These are phyloP conservation scores for Phasianus colchicus DNA, from an alignment of 2,113 vertebrate genomes.

Conservation along the genomic window DNA sequence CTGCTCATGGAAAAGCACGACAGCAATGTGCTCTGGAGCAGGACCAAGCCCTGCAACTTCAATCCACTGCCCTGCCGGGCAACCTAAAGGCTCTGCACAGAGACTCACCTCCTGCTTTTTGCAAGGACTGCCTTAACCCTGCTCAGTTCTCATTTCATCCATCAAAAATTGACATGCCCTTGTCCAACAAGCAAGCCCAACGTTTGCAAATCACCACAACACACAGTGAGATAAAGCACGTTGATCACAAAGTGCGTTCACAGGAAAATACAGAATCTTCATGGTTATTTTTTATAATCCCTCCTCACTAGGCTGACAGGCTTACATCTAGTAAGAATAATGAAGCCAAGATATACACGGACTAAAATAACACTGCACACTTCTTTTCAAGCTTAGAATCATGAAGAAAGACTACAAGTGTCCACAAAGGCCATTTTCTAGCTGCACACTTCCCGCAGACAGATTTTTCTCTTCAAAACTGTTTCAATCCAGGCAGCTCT, in stretches of 20 bases:
- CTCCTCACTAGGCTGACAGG: background rate
- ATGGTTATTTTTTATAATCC: conserved; percentile 46
- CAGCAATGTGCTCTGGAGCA: background rate
- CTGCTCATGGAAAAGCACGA: background rate
- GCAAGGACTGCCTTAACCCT: background rate
- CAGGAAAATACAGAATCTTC: conserved; percentile 16
- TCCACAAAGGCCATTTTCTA: background rate
- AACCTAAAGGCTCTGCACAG: background rate
- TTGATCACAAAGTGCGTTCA: conserved; percentile 36
- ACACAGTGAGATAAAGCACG: conserved; percentile 12
- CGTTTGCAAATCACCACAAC: conserved; percentile 46
- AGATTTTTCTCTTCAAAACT: background rate
- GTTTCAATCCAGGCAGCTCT: background rate
- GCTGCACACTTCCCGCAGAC: background rate
- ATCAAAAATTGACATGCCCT: conserved; percentile 22
- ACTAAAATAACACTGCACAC: background rate
- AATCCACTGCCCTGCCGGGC: background rate
- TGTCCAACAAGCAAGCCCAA: conserved; percentile 54
- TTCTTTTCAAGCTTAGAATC: background rate
- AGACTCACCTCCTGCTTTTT: background rate
- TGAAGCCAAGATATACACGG: background rate
- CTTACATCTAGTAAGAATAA: background rate
- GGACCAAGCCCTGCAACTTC: background rate
- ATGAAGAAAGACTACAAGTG: background rate
- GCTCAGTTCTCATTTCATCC: background rate